Base-by-base conservation (phyloP, 2,888 invertebrate genomes). In the Agapostemon virescens region DNA sequence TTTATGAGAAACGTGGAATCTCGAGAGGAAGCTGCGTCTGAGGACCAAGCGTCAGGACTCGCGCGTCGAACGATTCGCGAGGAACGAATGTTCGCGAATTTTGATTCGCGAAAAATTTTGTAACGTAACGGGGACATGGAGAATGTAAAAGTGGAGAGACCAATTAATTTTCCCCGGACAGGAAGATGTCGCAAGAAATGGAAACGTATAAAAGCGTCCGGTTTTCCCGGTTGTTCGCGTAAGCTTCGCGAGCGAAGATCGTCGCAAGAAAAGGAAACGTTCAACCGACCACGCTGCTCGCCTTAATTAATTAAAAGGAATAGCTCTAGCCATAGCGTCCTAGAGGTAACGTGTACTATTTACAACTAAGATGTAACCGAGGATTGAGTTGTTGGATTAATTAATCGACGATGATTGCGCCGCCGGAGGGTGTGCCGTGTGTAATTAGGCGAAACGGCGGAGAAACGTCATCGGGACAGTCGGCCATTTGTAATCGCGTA, bases 261-360 rank as follows among this genome's bases (percentile, higher is more conserved):
- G 85, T 77, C 79, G 71, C 40, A 52, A 33, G 63, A 30, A 70
- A 72, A 71, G 74, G 63, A 67, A 75, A 86, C 77, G 71, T 86
- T 86, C 77, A 83, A 85, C 82, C 82, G 85, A 87, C 87, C 87
- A 87, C 87, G 88, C 83, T 87, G 85, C 86, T 87, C 87, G 87
- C 87, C 87, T 87, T 87, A 87, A 87, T 86, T 86, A 86, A 86
- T 88, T 86, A 86, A 88, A 63, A 81, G 83, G 78, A 81, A 81
- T 85, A 85, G 80, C 76, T 81, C 77, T 87, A 87, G 85, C 26
- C 79, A 67, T 88, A 84, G 77, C 79, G 77, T 82, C 80, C 77
- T 83, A 77, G 77, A 81, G 81, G 78, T 82, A 84, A 85, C 68
- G 67, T 73, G 66, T 77, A 82, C 78, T 66, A 84, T 61, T 82